Evolutionary conservation across 2,113 vertebrate species (phyloP).

Genomic region (Leptobrachium leishanense): DNA sequence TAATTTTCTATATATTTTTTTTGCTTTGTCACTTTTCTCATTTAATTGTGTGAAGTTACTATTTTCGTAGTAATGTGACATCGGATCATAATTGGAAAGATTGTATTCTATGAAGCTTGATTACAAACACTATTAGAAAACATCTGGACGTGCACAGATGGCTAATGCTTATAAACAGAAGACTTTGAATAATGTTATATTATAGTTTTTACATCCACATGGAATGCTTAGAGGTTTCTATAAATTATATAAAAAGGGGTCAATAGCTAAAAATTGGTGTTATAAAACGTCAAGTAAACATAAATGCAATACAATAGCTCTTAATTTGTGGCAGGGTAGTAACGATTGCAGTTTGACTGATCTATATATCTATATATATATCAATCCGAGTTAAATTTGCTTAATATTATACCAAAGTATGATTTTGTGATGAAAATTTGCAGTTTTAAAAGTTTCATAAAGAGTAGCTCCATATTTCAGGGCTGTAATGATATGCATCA

Average conservation of each 20-base stretch:
- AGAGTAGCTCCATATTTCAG: too few relatives aligned
- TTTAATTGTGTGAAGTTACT: too few relatives aligned
- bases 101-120: not conserved
- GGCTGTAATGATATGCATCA: too few relatives aligned
- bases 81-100: not conserved
- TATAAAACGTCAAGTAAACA: not conserved
- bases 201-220: not conserved
- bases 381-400: too few relatives aligned
- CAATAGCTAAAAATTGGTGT: not conserved
- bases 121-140: conserved; percentile 7
- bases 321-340: too few relatives aligned
- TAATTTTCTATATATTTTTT: too few relatives aligned
- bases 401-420: too few relatives aligned
- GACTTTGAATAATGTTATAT: not conserved
- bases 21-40: too few relatives aligned
- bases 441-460: too few relatives aligned
- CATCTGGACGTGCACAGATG: not conserved
- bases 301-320: not conserved
- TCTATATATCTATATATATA: too few relatives aligned
- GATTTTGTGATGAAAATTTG: too few relatives aligned
- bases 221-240: not conserved
- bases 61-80: not conserved
- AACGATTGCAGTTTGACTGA: too few relatives aligned
- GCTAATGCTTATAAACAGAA: not conserved
- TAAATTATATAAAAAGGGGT: not conserved